Evolutionary conservation across 2,888 invertebrate species (phyloP).

Genomic region (Drosophila neonasuta): DNA sequence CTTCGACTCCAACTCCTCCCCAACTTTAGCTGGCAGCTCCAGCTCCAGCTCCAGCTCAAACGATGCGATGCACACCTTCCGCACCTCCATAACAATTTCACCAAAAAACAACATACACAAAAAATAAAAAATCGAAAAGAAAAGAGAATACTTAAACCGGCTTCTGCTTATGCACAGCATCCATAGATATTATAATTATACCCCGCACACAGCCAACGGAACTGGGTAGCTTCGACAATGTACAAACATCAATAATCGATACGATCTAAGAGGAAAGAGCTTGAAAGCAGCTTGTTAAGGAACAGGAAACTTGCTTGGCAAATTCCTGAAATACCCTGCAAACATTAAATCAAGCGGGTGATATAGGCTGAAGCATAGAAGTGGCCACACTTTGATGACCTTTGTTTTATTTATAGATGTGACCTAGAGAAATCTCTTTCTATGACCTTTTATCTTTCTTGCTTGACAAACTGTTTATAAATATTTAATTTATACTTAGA

Average conservation of each 20-base stretch:
- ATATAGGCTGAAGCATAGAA: neutral
- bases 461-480: too few relatives aligned
- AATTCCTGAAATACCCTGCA: neutral
- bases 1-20: neutral
- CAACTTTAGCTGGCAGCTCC: neutral
- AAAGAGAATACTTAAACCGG: conserved; percentile 42
- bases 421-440: too few relatives aligned
- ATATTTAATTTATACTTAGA: neutral
- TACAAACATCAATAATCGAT: neutral
- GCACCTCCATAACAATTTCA: conserved; percentile 39
- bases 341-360: neutral
- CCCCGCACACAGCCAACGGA: neutral
- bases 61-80: conserved; percentile 34
- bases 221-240: neutral
- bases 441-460: too few relatives aligned
- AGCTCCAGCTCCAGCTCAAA: conserved; percentile 13
- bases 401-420: too few relatives aligned
- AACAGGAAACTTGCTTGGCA: neutral
- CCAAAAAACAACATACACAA: conserved; percentile 6
- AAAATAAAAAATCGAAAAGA: neutral
- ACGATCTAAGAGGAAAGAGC: neutral
- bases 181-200: conserved; percentile 33
- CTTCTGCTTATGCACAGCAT: conserved; percentile 28
- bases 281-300: neutral
- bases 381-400: neutral